Evolutionary conservation across 2,113 vertebrate genomes (phyloP).

Genomic region (Hyla sarda): DNA sequence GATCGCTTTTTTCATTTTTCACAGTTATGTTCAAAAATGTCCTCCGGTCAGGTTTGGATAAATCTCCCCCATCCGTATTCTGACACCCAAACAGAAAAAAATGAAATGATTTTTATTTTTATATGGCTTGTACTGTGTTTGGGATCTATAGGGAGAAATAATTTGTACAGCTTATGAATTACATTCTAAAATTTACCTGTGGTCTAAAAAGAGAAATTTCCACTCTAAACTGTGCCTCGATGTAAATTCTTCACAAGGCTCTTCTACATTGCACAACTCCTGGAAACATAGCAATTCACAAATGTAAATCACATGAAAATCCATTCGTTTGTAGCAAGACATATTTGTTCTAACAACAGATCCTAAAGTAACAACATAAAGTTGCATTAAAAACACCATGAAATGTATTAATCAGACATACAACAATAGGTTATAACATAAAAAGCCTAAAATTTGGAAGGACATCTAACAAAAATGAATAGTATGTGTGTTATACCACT

Average conservation of each 20-base stretch:
- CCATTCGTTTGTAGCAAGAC: background rate
- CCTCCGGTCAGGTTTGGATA: too few relatives aligned
- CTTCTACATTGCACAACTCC: conserved; percentile 80
- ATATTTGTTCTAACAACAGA: background rate
- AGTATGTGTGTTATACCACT: background rate
- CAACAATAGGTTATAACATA: background rate
- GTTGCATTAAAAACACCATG: background rate
- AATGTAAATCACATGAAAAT: background rate
- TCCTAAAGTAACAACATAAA: background rate
- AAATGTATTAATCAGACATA: background rate
- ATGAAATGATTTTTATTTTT: too few relatives aligned
- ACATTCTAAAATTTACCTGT: conserved; percentile 76
- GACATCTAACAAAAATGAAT: background rate
- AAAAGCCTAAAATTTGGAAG: background rate
- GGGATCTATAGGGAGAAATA: background rate
- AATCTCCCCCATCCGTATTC: too few relatives aligned
- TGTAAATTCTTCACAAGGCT: conserved; percentile 80
- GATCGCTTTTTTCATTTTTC: too few relatives aligned
- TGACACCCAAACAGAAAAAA: too few relatives aligned
- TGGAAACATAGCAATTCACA: conserved; percentile 61
- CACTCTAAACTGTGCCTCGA: conserved; percentile 85
- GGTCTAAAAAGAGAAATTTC: conserved; percentile 82
- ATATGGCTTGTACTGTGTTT: too few relatives aligned
- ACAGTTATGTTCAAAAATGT: too few relatives aligned
- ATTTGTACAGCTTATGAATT: background rate